Evolutionary conservation across 1,140 invertebrate genomes (phyloP).

Genomic region (Doryteuthis pealeii): DNA sequence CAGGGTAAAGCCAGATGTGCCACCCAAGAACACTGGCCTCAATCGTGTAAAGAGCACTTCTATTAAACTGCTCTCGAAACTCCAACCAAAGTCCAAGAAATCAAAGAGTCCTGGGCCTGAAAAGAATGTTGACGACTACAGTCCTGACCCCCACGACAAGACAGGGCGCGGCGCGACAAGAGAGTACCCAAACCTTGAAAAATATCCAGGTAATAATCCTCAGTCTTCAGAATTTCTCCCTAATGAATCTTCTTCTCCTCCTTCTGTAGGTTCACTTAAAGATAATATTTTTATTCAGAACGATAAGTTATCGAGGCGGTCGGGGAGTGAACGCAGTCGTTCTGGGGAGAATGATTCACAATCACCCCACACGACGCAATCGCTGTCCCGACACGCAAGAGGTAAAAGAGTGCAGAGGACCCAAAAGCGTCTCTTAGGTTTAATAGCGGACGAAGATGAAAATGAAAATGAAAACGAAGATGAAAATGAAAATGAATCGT

Average conservation of each 20-base stretch:
- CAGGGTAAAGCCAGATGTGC: not conserved
- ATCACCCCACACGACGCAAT: not conserved
- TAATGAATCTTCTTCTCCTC: not conserved
- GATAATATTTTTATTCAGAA: not conserved
- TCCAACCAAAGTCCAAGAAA: not conserved
- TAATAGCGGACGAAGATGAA: no score
- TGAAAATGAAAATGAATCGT: not conserved
- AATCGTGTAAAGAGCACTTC: not conserved
- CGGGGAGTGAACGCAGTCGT: not conserved
- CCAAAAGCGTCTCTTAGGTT: not conserved
- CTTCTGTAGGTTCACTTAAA: not conserved
- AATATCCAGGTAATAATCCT: not conserved
- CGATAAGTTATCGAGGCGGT: not conserved
- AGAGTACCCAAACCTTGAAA: not conserved
- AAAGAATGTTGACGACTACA: no score
- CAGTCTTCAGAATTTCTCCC: not conserved
- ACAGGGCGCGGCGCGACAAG: not conserved
- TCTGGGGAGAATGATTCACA: no score
- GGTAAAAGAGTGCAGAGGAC: not conserved
- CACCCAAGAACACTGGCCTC: not conserved
- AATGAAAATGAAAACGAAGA: no score
- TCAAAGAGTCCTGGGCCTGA: not conserved
- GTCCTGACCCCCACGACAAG: not conserved
- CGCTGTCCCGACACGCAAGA: not conserved
- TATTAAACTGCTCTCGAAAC: not conserved